Evolutionary conservation across 2,113 vertebrate genomes (phyloP).

Genomic region (Alethe diademata): DNA sequence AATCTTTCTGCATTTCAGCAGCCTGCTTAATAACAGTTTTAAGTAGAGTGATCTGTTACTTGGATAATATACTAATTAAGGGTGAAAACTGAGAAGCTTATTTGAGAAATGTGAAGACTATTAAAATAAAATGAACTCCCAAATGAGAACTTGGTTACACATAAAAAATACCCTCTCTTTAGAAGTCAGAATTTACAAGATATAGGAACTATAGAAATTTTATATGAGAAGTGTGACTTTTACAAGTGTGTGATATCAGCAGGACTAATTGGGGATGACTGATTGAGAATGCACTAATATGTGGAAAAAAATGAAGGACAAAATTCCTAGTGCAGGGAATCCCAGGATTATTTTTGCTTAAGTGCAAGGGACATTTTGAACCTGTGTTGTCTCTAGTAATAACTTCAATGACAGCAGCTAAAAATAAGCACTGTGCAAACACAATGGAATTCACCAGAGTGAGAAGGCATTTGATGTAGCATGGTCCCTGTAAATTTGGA

Average conservation of each 20-base stretch:
- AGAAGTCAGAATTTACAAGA: neutral
- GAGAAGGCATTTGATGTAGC: neutral
- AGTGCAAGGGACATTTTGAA: neutral
- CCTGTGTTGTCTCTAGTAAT: neutral
- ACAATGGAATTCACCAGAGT: neutral
- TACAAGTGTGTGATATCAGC: neutral
- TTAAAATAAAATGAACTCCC: conserved; percentile 6
- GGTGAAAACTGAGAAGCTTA: conserved; percentile 6
- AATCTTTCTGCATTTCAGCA: neutral
- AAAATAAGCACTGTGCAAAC: neutral
- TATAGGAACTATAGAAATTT: neutral
- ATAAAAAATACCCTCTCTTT: neutral
- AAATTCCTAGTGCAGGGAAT: neutral
- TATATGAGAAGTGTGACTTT: neutral
- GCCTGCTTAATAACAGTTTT: neutral
- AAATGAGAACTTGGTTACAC: neutral
- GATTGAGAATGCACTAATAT: neutral
- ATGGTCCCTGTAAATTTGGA: neutral
- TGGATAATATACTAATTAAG: neutral
- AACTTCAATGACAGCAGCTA: neutral
- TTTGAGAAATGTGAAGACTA: neutral
- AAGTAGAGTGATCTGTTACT: neutral
- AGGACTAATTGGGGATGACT: neutral
- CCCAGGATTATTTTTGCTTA: neutral
- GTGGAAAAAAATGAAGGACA: neutral